Evolutionary conservation across 2,797 vertebrate genomes (phyloP), one percentile per base, ranked within the genome.

Genomic region (Chaetophractus vellerosus): DNA sequence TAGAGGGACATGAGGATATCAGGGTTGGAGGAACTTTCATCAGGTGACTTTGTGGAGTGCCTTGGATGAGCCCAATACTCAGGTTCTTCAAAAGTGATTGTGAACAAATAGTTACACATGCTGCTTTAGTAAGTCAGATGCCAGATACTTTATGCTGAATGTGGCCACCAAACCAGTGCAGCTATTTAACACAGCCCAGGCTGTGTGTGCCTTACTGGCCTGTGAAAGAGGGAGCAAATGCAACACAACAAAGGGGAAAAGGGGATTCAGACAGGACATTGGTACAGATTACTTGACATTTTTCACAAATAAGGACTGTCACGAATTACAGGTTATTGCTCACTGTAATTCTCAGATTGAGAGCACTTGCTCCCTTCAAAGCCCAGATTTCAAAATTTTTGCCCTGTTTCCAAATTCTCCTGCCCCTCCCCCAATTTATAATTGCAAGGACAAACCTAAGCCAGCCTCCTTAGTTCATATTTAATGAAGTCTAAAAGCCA

Each of bases 401-500:
- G 4, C 9, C 33, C 86, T 31, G 14, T 23, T 88, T 64, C 78
- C 80, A 57, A 6, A 71, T 74, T 75, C 61, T 91, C 76, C 57
- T 92, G 2, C 0, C 28, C 12, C 1, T 71, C 12, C 1, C 71
- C 26, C 38, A 90, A 89, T 81, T 94, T 95, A 79, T 87, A 95
- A 95, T 79, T 88, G 75, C 4, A 0, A 83, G 41, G 69, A 63
- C 15, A 55, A 74, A 16, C 24, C 14, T 61, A 75, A 75, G 36
- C 50, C 41, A 23, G 64, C 64, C 59, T 66, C 75, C 28, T 80
- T 2, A 80, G 61, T 50, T 97, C 89, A 61, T 93, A 88, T 79
- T 94, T 96, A 72, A 66, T 31, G 94, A 96, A 86, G 36, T 76
- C 82, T 84, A 91, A 96, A 95, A 82, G 94, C 64, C 71, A 96